These are phyloP conservation scores for Chionoecetes opilio DNA, from an alignment of 1,140 invertebrate genomes.

Conservation along the genomic window DNA sequence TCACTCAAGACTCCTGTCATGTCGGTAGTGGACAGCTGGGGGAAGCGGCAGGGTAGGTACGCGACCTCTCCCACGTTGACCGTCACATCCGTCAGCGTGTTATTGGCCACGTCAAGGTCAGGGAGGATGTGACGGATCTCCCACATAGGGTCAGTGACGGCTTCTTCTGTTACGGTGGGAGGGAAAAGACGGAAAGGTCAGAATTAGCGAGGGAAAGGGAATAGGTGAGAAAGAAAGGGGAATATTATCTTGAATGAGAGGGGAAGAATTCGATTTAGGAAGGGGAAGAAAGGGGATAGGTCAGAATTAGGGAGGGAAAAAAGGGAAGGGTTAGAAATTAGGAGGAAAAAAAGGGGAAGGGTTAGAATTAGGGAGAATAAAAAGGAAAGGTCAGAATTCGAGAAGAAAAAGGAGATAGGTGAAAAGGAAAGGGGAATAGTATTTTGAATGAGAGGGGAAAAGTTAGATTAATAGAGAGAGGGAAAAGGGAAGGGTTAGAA, in stretches of 20 bases:
- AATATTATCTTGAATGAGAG: too few species aligned
- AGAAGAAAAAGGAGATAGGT: too few species aligned
- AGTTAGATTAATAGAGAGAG: background rate
- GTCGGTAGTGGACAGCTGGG: constrained; percentile 67
- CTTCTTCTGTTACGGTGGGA: background rate
- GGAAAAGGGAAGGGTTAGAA: background rate
- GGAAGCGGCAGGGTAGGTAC: constrained; percentile 77
- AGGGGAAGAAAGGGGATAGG: too few species aligned
- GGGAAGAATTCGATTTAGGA: too few species aligned
- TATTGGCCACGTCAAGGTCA: constrained; percentile 75
- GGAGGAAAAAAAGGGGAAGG: too few species aligned
- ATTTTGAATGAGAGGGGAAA: too few species aligned
- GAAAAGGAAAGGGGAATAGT: too few species aligned
- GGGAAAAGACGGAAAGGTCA: background rate
- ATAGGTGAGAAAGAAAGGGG: background rate
- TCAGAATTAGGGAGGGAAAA: too few species aligned
- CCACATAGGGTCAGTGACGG: constrained; percentile 70
- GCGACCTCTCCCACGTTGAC: constrained; percentile 75
- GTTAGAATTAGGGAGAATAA: too few species aligned
- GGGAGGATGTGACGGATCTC: constrained; percentile 79
- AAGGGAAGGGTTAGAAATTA: too few species aligned
- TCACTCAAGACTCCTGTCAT: constrained; percentile 60
- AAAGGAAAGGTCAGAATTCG: too few species aligned
- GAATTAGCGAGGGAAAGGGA: background rate
- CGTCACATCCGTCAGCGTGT: constrained; percentile 75